phyloP scores from a whole-genome alignment of 2,113 vertebrate genomes.

The Patagioenas fasciata region DNA sequence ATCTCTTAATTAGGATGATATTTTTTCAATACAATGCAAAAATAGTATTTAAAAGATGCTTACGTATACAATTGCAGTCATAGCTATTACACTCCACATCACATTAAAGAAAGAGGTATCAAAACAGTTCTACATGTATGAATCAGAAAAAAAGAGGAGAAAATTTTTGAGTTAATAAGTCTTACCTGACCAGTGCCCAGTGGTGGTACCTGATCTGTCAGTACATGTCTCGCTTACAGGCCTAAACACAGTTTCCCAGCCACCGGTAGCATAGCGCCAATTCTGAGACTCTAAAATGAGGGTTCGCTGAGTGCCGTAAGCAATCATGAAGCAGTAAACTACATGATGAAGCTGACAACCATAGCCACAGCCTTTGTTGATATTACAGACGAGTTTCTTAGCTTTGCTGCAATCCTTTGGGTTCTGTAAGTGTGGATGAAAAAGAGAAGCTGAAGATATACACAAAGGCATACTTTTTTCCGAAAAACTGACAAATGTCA shows the following conservation, averaged over 20 bases:
- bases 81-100: fast-evolving
- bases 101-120: not conserved
- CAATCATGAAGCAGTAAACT: conserved; percentile 99
- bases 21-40: not conserved
- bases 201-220: conserved; percentile 87
- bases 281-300: conserved; percentile 97
- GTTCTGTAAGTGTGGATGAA: conserved; percentile 78
- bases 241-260: conserved; percentile 97
- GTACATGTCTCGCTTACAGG: conserved; percentile 95
- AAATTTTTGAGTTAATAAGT: fast-evolving
- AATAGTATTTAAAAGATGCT: not conserved
- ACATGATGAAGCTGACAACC: conserved; percentile 98
- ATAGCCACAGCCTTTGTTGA: conserved; percentile 98
- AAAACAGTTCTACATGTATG: fast-evolving
- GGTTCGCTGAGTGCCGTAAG: conserved; percentile 93
- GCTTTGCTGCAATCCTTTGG: conserved; percentile 97
- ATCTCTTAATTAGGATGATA: not conserved
- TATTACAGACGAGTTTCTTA: conserved; percentile 95
- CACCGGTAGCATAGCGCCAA: conserved; percentile 94
- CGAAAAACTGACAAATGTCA: not conserved
- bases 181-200: conserved; percentile 97
- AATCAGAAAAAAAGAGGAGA: not conserved
- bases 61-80: not conserved
- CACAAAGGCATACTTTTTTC: not conserved
- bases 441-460: not conserved